Base-by-base conservation (phyloP, 2,113 vertebrate genomes). In the Erinaceus europaeus region DNA sequence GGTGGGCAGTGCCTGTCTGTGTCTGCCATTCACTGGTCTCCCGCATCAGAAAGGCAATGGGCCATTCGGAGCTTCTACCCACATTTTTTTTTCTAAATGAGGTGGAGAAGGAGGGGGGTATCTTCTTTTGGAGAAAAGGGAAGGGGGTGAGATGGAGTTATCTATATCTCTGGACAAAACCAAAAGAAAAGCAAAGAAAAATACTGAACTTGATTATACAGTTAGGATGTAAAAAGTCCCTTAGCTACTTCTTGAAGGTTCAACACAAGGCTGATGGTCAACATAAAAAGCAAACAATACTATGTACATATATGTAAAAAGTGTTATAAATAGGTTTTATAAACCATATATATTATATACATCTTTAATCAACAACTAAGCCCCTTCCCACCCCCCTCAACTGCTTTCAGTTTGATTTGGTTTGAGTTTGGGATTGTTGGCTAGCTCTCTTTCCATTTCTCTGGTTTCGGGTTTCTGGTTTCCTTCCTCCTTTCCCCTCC, bases 261-360 rank as follows among this genome's bases (percentile, higher is more conserved):
- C 95, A 97, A 96, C 96, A 97, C 94, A 91, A 95, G 97, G 97
- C 96, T 5, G 95, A 97, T 94, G 95, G 97, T 98, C 97, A 98
- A 98, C 98, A 96, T n/a, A 72, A 72, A 97, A 97, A 98, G 98
- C 98, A 97, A 99, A 99, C 98, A 97, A 97, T 98, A 98, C 98
- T 99, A 99, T 99, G 98, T 99, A 99, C 99, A 99, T 98, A 97
- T 97, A 99, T 99, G 98, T 99, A 99, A 99, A 99, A 99, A 99
- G 99, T 99, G 99, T 99, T 99, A 99, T 99, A 99, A 99, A 99
- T 99, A 99, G 98, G 98, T 98, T 99, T 99, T 97, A 97, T 98
- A 99, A 99, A 99, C 98, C 98, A 97, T 98, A 98, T 98, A 98
- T 99, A 99, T 98, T 99, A 99, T 99, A 98, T 99, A 99, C 99